These are phyloP conservation scores for Chrysogorgia sp. DNA, from an alignment of 92 coral and sea anemone genomes.

Conservation along the genomic window DNA sequence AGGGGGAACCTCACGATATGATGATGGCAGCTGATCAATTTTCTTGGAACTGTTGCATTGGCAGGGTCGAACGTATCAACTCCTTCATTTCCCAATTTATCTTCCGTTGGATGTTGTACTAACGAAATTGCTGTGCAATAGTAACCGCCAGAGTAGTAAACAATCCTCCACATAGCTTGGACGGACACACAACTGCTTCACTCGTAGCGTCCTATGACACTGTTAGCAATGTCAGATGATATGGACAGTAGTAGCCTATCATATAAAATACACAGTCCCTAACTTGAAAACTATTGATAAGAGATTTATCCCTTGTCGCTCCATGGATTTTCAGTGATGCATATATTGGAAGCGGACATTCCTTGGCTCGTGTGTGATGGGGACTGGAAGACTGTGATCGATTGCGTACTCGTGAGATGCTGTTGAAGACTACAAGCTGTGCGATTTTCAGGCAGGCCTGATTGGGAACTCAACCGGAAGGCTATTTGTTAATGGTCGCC, in stretches of 20 bases:
- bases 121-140: slow-evolving; percentile 70
- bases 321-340: slow-evolving; percentile 71
- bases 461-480: slow-evolving; percentile 27
- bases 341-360: slow-evolving; percentile 67
- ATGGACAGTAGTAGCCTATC: slow-evolving; percentile 52
- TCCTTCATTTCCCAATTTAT: slow-evolving; percentile 42
- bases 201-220: not conserved
- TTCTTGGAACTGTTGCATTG: slow-evolving; percentile 49
- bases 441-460: slow-evolving; percentile 71
- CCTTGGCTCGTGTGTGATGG: slow-evolving; percentile 49
- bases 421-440: slow-evolving; percentile 66
- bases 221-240: slow-evolving; percentile 61
- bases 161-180: slow-evolving; percentile 51
- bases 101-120: slow-evolving; percentile 66
- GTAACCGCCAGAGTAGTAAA: slow-evolving; percentile 65
- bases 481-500: slow-evolving; percentile 38
- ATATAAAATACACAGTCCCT: slow-evolving; percentile 63
- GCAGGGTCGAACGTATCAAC: slow-evolving; percentile 35
- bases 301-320: slow-evolving; percentile 53
- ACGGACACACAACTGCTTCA: slow-evolving; percentile 64
- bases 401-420: slow-evolving; percentile 20
- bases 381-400: not conserved
- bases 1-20: slow-evolving; percentile 43
- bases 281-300: slow-evolving; percentile 62
- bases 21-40: slow-evolving; percentile 28